Evolutionary conservation across 2,888 invertebrate genomes (phyloP).

Genomic region (Heliconius cydno): DNA sequence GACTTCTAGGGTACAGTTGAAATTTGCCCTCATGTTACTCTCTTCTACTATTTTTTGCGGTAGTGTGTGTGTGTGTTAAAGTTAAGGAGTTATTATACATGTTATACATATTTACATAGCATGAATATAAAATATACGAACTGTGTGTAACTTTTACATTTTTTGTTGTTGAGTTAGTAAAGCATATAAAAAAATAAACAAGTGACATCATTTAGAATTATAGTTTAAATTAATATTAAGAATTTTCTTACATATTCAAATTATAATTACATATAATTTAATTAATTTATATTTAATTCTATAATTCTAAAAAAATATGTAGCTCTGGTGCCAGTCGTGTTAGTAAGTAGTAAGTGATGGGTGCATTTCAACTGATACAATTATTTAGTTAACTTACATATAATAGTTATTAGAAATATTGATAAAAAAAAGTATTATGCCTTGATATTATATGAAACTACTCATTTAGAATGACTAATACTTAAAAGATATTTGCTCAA

Average conservation of each 20-base stretch:
- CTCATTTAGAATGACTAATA: too few species aligned
- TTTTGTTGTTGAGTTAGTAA: not conserved
- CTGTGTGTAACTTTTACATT: too few species aligned
- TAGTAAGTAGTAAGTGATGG: constrained; percentile 15
- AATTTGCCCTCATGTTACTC: constrained; percentile 46
- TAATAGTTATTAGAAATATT: not conserved
- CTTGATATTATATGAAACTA: too few species aligned
- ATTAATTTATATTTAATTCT: not conserved
- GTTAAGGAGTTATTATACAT: too few species aligned
- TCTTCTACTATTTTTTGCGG: too few species aligned
- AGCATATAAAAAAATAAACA: not conserved
- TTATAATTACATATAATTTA: too few species aligned
- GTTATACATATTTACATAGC: too few species aligned
- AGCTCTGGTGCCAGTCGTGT: not conserved
- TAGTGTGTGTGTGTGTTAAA: too few species aligned
- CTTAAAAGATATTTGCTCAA: not conserved
- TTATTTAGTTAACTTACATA: not conserved
- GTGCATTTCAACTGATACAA: constrained; percentile 23
- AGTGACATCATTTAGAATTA: not conserved
- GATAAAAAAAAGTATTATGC: not conserved
- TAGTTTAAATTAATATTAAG: not conserved
- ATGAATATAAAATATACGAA: too few species aligned
- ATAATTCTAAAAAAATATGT: not conserved
- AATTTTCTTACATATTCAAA: too few species aligned
- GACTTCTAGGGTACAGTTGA: constrained; percentile 59